Evolutionary conservation across 2,888 invertebrate species (phyloP).

Genomic region (Euzophera pinguis): DNA sequence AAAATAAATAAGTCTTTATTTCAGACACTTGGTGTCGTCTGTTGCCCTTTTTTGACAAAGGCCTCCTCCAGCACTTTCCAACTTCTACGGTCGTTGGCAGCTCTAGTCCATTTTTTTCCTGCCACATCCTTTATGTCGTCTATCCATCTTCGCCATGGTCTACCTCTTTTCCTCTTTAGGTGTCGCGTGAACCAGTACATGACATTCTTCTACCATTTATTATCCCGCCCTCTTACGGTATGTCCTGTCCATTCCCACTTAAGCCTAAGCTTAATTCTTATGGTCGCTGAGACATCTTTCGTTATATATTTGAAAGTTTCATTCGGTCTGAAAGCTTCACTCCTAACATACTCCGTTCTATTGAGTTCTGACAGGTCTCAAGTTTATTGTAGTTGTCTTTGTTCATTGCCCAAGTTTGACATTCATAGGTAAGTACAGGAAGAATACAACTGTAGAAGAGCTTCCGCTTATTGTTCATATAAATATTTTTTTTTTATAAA

Average conservation of each 20-base stretch:
- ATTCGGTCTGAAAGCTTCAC: neutral
- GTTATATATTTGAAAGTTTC: neutral
- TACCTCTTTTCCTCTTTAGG: neutral
- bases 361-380: neutral
- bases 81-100: too few relatives aligned
- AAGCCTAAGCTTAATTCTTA: neutral
- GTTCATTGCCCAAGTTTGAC: slow-evolving; percentile 3
- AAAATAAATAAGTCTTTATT: too few relatives aligned
- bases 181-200: neutral
- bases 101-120: too few relatives aligned
- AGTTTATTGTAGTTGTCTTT: neutral
- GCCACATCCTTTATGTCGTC: too few relatives aligned
- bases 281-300: neutral
- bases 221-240: neutral
- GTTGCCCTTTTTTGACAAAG: too few relatives aligned
- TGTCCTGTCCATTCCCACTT: neutral
- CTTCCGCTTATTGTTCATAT: neutral
- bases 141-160: too few relatives aligned
- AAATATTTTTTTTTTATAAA: slow-evolving; percentile 13
- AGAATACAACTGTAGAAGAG: slow-evolving; percentile 9
- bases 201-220: neutral
- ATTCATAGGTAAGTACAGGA: slow-evolving; percentile 7
- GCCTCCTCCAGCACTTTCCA: too few relatives aligned
- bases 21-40: too few relatives aligned
- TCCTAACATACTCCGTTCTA: neutral